Evolutionary conservation across 2,113 vertebrate species (phyloP).

Genomic region (Gnathonemus longibarbis): DNA sequence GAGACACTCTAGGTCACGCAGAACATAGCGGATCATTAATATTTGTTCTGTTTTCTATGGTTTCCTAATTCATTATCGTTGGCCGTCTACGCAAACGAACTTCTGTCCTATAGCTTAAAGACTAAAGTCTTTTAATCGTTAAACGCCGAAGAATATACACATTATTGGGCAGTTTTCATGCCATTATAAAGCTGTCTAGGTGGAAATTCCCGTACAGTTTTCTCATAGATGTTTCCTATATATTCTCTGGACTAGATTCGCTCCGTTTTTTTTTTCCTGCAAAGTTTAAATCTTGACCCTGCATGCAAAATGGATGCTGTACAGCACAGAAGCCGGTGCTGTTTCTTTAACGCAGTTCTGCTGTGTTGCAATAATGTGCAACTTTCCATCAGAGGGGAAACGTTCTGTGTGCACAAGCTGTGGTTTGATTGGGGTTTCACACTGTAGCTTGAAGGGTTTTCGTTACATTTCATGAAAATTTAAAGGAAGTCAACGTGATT

Average conservation of each 20-base stretch:
- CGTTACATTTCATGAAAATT: constrained; percentile 40
- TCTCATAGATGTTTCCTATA: neutral
- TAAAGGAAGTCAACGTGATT: constrained; percentile 26
- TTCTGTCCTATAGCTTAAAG: neutral
- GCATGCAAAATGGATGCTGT: neutral
- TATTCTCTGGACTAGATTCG: neutral
- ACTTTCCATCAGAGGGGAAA: constrained; percentile 37
- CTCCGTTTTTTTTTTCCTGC: neutral
- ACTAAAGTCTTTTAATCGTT: neutral
- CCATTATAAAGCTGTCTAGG: neutral
- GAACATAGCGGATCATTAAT: neutral
- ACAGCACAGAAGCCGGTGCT: neutral
- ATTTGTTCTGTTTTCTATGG: neutral
- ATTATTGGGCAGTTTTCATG: neutral
- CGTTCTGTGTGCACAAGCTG: constrained; percentile 32
- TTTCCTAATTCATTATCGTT: neutral
- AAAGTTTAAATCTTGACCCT: neutral
- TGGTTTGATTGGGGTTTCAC: constrained; percentile 41
- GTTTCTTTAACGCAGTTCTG: constrained; percentile 24
- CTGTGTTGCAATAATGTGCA: constrained; percentile 36
- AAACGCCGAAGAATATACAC: neutral
- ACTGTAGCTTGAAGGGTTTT: constrained; percentile 38
- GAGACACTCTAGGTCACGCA: neutral
- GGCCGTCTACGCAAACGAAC: neutral
- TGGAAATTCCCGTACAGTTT: neutral